These are phyloP conservation scores for Ferrisia virgata DNA, from an alignment of 2,888 invertebrate genomes.

Conservation along the genomic window DNA sequence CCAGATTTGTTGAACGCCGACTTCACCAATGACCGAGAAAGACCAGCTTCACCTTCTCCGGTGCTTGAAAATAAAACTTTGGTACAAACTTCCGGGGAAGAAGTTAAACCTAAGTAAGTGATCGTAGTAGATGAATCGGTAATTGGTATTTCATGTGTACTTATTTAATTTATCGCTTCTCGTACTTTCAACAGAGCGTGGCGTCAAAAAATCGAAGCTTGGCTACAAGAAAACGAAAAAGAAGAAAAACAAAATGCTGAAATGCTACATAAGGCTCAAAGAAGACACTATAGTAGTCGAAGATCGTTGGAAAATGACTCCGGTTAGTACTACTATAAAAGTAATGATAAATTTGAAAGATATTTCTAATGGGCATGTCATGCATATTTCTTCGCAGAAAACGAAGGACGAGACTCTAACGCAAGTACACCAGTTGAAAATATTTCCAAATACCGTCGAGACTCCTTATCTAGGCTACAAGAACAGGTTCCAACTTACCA, in stretches of 20 bases:
- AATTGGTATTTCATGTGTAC: no score
- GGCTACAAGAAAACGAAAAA: slow-evolving; percentile 82
- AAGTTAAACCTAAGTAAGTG: slow-evolving; percentile 60
- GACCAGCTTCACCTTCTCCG: slow-evolving; percentile 67
- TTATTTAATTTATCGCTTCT: no score
- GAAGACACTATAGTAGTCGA: slow-evolving; percentile 65
- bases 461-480: background rate
- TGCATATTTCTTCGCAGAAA: background rate
- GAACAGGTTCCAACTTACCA: slow-evolving; percentile 55
- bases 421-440: background rate
- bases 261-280: slow-evolving; percentile 63
- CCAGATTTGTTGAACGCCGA: slow-evolving; percentile 73
- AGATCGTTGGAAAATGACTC: slow-evolving; percentile 81
- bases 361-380: background rate
- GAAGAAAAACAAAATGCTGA: slow-evolving; percentile 71
- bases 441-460: slow-evolving; percentile 21
- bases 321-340: slow-evolving; percentile 58
- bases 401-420: slow-evolving; percentile 7
- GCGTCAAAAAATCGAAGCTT: slow-evolving; percentile 87
- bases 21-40: slow-evolving; percentile 69
- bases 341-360: background rate
- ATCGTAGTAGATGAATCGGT: background rate
- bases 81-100: slow-evolving; percentile 54
- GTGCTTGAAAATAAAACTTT: slow-evolving; percentile 59
- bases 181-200: slow-evolving; percentile 64